phyloP scores from a whole-genome alignment of 92 coral and sea anemone species.

The Anthopleura xanthogrammica region DNA sequence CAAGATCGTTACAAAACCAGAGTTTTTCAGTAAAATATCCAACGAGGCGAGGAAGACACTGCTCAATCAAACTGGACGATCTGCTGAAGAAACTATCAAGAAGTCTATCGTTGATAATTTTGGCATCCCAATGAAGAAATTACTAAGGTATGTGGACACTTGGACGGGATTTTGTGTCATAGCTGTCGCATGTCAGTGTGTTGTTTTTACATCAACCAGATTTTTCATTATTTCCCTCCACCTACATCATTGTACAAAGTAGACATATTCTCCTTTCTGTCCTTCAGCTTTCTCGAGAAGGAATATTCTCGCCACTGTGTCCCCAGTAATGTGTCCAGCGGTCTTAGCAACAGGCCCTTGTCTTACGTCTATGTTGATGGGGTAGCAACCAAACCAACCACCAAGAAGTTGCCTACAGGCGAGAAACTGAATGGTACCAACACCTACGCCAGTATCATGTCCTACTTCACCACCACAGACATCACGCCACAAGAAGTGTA shows the following conservation, averaged over 20 bases:
- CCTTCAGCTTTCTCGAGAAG: constrained; percentile 68
- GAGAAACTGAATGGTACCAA: constrained; percentile 63
- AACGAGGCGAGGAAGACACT: constrained; percentile 36
- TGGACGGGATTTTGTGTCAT: no score
- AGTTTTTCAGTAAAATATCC: constrained; percentile 39
- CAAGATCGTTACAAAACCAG: constrained; percentile 32
- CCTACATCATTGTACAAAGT: not conserved
- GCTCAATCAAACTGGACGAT: constrained; percentile 52
- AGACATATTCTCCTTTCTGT: not conserved
- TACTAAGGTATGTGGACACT: constrained; percentile 60
- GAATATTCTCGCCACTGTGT: constrained; percentile 86
- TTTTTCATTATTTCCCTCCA: not conserved
- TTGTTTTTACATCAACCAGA: no score
- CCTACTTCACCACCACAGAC: constrained; percentile 74
- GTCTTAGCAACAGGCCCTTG: constrained; percentile 81
- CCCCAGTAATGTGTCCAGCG: constrained; percentile 92
- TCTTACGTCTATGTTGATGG: constrained; percentile 72
- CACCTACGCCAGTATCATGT: constrained; percentile 70
- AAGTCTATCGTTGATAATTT: constrained; percentile 60
- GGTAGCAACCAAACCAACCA: constrained; percentile 56
- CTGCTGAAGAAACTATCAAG: constrained; percentile 49
- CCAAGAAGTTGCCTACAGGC: constrained; percentile 76
- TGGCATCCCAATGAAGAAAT: constrained; percentile 62
- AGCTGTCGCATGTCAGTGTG: no score
- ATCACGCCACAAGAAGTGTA: constrained; percentile 80